Evolutionary conservation across 2,113 vertebrate species (phyloP), one percentile per base, ranked within the genome.

Genomic region (Diphyllodes magnificus): DNA sequence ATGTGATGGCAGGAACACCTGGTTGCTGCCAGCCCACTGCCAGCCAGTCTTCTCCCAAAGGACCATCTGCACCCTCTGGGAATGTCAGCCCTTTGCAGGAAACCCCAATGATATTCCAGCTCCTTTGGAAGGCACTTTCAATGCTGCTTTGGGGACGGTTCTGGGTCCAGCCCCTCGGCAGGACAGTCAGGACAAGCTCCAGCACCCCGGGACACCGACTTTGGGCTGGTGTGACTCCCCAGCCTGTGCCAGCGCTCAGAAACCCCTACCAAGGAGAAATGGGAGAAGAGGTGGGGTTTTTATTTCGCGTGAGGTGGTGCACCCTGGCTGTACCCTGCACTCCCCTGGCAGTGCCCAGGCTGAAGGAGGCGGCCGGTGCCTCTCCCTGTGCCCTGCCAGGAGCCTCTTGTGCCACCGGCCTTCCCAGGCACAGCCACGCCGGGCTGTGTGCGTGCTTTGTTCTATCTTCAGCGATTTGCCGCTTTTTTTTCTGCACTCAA

Each of bases 231-330:
- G 72, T 22, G 86, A 33, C 27, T 33, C 13, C 61, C 27, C 83
- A 63, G 33, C 66, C 70, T 4, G 0, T 0, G 0, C 25, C 61
- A 15, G 39, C 28, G 0, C 71, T 35, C 35, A 6, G 30, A 42
- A 63, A 30, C 59, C 30, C 63, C 45, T 7, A 0, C 20, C 37
- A 3, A 9, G 53, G 18, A 40, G 70, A 35, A 35, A 24, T 0
- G 4, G 39, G 37, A 75, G 64, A 8, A 25, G 65, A 44, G 3
- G 17, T 10, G 39, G 21, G 27, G 2, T 3, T 47, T 49, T 42
- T 59, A 13, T 51, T 42, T 65, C 21, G 1, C 21, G 0, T 0
- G 37, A 39, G 60, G 2, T 10, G 44, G 31, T 35, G 65, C 53
- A 21, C 2, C 18, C 13, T 2, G 70, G 61, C 50, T 22, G 60